Evolutionary conservation across 2,797 vertebrate genomes (phyloP).

Genomic region (Lacerta bilineata): DNA sequence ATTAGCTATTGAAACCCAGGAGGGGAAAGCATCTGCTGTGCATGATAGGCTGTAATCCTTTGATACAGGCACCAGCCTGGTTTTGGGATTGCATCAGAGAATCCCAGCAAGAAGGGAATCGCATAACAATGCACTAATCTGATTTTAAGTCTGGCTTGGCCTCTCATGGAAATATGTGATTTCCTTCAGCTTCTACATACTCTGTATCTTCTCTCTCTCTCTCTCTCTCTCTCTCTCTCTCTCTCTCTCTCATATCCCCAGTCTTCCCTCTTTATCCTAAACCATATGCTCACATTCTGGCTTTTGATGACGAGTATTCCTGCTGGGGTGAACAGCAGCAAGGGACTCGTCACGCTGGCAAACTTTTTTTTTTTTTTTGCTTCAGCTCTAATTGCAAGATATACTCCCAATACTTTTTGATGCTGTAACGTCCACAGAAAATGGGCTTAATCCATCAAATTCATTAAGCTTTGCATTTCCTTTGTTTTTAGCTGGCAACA

Average conservation of each 20-base stretch:
- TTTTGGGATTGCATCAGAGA: constrained; percentile 38
- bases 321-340: not conserved
- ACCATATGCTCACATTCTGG: constrained; percentile 41
- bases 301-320: constrained; percentile 35
- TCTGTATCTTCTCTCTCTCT: not conserved
- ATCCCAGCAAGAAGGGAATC: constrained; percentile 54
- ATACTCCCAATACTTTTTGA: not conserved
- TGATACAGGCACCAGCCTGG: constrained; percentile 39
- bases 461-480: not conserved
- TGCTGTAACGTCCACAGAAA: not conserved
- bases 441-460: constrained; percentile 20
- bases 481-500: not conserved
- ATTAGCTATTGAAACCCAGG: constrained; percentile 24
- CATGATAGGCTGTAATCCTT: constrained; percentile 29
- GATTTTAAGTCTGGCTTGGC: constrained; percentile 48
- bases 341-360: constrained; percentile 11
- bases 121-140: constrained; percentile 56
- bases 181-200: constrained; percentile 9
- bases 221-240: too few species aligned
- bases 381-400: constrained; percentile 27
- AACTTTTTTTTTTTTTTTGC: not conserved
- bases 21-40: not conserved
- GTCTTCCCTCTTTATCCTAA: constrained; percentile 49
- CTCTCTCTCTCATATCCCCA: not conserved
- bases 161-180: constrained; percentile 24